Evolutionary conservation across 1,140 invertebrate genomes (phyloP), one percentile per base, ranked within the genome.

Genomic region (Caenorhabditis remanei): DNA sequence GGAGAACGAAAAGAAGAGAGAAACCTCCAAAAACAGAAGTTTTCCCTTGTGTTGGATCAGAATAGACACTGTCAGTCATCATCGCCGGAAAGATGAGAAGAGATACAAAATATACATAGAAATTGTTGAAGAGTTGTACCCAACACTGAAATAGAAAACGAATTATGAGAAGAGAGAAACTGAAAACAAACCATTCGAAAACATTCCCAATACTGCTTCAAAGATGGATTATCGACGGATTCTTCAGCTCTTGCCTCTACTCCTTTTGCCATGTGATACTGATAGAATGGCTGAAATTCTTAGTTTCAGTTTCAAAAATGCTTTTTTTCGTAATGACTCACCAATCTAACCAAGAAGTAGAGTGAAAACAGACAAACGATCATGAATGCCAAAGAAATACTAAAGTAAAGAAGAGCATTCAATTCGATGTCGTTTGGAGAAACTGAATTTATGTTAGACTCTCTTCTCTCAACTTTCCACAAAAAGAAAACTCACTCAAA

Each of bases 91-190:
- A 88, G 24, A 88, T 85, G n/a, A 75, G 24, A 40, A 88, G 67
- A 19, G 87, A 85, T 14, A 88, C 75, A 43, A 88, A 88, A 65
- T 85, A 88, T 7, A 85, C 84, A 43, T 79, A 88, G 84, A 85
- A 88, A 32, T 85, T 85, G 71, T 88, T 88, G 87, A 88, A 88
- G 0, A 88, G 50, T 82, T 88, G 87, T 3, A 88, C 87, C 87
- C 87, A 88, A 41, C 87, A 88, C 87, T 88, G 43, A 79, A 85
- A 75, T 55, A 19, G 32, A 41, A 43, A 41, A 46, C n/a, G 19
- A 8, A 41, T 43, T 43, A 43, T 32, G 4, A 65, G 13, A 40
- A 9, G 11, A 46, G n/a, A 55, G 19, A 32, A 58, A 21, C 16
- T 11, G 32, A 56, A 56, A 83, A 61, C 48, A 13, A n/a, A 88